These are phyloP conservation scores for Poeciliopsis presidionis DNA, from an alignment of 2,797 vertebrate species.

Conservation along the genomic window DNA sequence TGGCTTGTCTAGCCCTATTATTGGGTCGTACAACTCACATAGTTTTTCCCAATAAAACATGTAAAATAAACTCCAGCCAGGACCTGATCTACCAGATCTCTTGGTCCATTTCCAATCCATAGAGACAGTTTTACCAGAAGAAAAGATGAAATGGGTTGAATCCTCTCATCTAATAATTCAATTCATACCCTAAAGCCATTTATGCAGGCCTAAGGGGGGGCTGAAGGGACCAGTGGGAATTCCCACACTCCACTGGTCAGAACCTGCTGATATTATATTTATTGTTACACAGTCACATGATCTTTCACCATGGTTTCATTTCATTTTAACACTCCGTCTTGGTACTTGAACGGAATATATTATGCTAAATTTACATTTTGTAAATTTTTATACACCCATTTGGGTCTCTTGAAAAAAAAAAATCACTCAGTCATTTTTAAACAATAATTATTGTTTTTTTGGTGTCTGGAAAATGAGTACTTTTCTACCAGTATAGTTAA, in stretches of 20 bases:
- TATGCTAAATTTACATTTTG: too few species aligned
- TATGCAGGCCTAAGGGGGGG: not conserved
- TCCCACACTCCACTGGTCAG: not conserved
- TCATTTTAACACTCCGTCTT: not conserved
- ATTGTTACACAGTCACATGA: not conserved
- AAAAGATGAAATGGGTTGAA: not conserved
- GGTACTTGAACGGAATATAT: not conserved
- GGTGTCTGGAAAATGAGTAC: too few species aligned
- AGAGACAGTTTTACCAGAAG: not conserved
- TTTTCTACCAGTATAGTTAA: not conserved
- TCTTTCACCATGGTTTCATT: not conserved
- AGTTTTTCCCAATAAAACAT: not conserved
- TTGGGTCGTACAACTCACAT: too few species aligned
- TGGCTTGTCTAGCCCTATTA: not conserved
- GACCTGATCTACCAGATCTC: not conserved
- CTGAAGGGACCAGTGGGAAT: not conserved
- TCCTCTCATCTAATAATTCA: not conserved
- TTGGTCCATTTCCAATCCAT: not conserved
- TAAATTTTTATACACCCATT: too few species aligned
- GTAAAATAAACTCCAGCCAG: not conserved
- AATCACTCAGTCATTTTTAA: too few species aligned
- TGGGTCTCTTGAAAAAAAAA: too few species aligned
- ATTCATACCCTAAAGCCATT: not conserved
- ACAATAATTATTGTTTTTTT: not conserved
- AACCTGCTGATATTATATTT: not conserved